Percentiles rank a stretch among this genome's conserved stretches.
Conservation (phyloP, 2,888 invertebrate species). For the Craniophora ligustri region DNA sequence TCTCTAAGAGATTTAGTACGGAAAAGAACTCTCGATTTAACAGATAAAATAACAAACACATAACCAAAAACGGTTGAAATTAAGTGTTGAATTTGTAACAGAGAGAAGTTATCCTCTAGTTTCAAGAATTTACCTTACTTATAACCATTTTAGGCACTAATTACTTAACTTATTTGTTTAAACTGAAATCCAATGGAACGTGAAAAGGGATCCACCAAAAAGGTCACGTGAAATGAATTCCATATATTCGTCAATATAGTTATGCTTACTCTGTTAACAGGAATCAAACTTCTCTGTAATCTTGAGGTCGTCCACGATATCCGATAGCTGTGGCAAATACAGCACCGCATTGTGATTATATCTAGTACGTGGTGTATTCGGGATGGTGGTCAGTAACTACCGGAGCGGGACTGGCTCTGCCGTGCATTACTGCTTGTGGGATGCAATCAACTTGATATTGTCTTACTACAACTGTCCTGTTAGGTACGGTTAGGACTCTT, state of each 20-base stretch:
- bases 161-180: too few relatives aligned
- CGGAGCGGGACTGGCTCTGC: neutral
- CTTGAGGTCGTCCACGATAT: constrained; percentile 1
- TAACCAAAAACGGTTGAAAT: too few relatives aligned
- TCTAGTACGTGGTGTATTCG: neutral
- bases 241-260: neutral
- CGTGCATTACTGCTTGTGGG: constrained; percentile 7
- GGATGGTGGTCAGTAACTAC: constrained; percentile 16
- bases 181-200: neutral
- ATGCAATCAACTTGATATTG: constrained; percentile 20
- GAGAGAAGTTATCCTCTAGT: too few relatives aligned
- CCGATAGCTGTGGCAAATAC: constrained; percentile 22
- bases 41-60: too few relatives aligned
- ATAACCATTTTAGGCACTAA: too few relatives aligned
- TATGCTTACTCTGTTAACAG: neutral
- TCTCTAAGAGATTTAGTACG: too few relatives aligned
- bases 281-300: neutral
- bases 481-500: too few relatives aligned
- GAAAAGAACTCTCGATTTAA: too few relatives aligned
- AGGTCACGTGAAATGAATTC: neutral
- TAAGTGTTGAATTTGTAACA: too few relatives aligned
- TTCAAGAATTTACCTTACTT: too few relatives aligned
- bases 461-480: too few relatives aligned
- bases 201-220: neutral
- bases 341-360: constrained; percentile 5